Percentiles rank a stretch among this genome's conserved stretches.
These are phyloP conservation scores for Alethe castanea DNA, from an alignment of 2,113 vertebrate species.

Conservation along the genomic window DNA sequence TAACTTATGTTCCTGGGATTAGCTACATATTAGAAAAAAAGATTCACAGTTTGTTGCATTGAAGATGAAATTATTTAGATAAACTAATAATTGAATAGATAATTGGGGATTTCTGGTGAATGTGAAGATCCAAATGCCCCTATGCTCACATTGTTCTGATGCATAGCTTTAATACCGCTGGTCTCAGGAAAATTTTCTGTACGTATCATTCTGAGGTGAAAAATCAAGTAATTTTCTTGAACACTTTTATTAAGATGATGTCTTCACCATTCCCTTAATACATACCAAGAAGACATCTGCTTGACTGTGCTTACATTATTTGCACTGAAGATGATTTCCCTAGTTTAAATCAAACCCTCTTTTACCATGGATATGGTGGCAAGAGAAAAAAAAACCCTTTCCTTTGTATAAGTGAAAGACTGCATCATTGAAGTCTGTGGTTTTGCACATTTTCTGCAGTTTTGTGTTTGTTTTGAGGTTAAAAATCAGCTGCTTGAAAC, in stretches of 20 bases:
- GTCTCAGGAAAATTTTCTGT: neutral
- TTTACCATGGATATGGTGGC: fast-evolving
- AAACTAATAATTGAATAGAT: neutral
- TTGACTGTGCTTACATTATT: neutral
- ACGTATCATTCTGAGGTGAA: neutral
- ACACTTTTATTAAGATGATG: neutral
- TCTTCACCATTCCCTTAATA: neutral
- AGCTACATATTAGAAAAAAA: neutral
- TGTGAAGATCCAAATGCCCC: neutral
- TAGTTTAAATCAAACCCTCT: neutral
- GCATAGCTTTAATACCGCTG: neutral
- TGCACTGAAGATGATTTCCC: neutral
- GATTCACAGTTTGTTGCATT: neutral
- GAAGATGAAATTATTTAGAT: neutral
- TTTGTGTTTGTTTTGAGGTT: neutral
- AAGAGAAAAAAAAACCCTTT: neutral
- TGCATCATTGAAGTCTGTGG: neutral
- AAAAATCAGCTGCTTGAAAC: neutral
- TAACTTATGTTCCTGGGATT: neutral
- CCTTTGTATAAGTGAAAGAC: neutral
- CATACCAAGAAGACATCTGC: neutral
- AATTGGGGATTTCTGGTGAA: neutral
- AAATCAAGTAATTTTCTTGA: neutral
- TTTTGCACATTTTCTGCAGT: neutral
- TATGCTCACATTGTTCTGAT: neutral